phyloP scores from a whole-genome alignment of 2,888 invertebrate species.

The Dexiosoma caninum region DNA sequence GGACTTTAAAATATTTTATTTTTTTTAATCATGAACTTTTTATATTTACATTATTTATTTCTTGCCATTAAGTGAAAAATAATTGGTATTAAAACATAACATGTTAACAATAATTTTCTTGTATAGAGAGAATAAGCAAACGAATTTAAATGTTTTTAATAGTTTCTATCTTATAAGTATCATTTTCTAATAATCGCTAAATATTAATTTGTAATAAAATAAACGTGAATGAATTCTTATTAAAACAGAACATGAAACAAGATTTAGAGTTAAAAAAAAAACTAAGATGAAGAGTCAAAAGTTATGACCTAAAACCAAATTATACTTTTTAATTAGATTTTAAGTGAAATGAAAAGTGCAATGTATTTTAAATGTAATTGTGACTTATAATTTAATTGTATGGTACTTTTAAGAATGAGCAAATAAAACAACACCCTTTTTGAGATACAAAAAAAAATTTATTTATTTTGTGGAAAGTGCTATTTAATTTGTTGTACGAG shows the following conservation, averaged over 20 bases:
- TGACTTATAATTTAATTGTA: constrained; percentile 49
- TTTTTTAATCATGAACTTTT: constrained; percentile 10
- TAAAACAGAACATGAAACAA: constrained; percentile 35
- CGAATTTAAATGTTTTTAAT: not conserved
- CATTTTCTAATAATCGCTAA: not conserved
- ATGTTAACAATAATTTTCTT: constrained; percentile 29
- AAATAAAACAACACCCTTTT: constrained; percentile 64
- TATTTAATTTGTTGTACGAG: too few relatives aligned
- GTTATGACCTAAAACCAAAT: constrained; percentile 27
- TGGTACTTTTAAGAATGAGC: constrained; percentile 51
- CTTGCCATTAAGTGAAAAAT: constrained; percentile 25
- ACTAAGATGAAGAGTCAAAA: constrained; percentile 11
- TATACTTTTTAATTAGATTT: constrained; percentile 44
- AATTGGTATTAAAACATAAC: constrained; percentile 48
- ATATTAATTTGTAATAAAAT: constrained; percentile 25
- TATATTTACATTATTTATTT: not conserved
- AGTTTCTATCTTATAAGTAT: constrained; percentile 8
- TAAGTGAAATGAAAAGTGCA: constrained; percentile 40
- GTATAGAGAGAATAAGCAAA: not conserved
- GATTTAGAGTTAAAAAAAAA: constrained; percentile 23
- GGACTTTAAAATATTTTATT: constrained; percentile 46
- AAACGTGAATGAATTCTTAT: not conserved
- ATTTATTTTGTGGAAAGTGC: too few relatives aligned
- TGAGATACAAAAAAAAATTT: constrained; percentile 65
- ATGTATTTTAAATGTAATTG: constrained; percentile 50